Percentiles rank a stretch among this genome's conserved stretches.
Evolutionary conservation across 2,888 invertebrate genomes (phyloP).

Genomic region (Melipona beecheii): DNA sequence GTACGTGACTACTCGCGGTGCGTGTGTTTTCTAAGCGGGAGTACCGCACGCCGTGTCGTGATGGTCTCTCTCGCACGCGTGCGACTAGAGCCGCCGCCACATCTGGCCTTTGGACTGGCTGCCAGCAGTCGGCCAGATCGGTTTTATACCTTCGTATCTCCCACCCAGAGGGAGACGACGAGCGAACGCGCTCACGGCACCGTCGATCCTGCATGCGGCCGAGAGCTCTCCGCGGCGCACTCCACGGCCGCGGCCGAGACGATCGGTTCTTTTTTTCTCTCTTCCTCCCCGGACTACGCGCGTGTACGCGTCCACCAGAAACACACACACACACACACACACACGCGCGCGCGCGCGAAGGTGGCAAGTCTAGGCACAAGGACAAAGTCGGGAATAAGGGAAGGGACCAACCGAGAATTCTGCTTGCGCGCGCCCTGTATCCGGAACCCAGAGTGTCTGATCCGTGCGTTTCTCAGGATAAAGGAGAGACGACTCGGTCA

Average conservation of each 20-base stretch:
- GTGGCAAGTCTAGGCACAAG: constrained; percentile 54
- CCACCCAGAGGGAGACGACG: constrained; percentile 69
- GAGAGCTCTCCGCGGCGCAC: constrained; percentile 37
- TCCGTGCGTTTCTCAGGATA: background rate
- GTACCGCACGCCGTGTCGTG: constrained; percentile 76
- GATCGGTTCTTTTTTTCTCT: constrained; percentile 59
- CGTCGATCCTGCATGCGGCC: constrained; percentile 65
- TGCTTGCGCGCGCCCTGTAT: constrained; percentile 12
- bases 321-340: constrained; percentile 11
- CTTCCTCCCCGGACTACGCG: constrained; percentile 49
- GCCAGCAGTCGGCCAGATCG: constrained; percentile 77
- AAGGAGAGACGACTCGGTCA: background rate
- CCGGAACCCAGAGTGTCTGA: background rate
- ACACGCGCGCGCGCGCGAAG: background rate
- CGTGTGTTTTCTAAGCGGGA: constrained; percentile 23
- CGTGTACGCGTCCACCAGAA: constrained; percentile 1
- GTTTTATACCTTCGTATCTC: constrained; percentile 83
- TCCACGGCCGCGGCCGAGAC: constrained; percentile 61
- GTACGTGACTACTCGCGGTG: background rate
- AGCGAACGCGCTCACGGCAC: constrained; percentile 53
- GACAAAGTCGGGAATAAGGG: constrained; percentile 43
- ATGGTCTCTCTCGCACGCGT: constrained; percentile 82
- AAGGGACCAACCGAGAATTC: constrained; percentile 30
- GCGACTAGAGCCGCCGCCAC: constrained; percentile 83
- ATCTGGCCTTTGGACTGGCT: constrained; percentile 83